Evolutionary conservation across 1,140 invertebrate species (phyloP), one percentile per base, ranked within the genome.

Genomic region (Tetramorium simillimum): DNA sequence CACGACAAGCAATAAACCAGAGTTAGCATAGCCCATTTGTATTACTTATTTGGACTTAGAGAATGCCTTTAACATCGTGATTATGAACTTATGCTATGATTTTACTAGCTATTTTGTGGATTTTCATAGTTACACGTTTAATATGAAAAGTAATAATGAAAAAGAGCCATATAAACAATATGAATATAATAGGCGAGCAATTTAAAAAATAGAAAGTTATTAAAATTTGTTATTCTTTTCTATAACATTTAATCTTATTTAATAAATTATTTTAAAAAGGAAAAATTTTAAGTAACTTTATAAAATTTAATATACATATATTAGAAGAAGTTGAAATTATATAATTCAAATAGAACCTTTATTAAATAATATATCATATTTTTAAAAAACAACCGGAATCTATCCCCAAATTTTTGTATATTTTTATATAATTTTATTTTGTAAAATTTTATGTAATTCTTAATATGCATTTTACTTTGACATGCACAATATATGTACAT

Each of bases 351-450:
- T 33, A 12, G 14, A 72, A 0, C 16, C 28, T 51, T 51, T 2
- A 53, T 72, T 53, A n/a, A 53, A 53, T 16, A 9, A n/a, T 72
- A 70, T 33, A 72, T 72, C 1, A 72, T 72, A n/a, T 12, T n/a
- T 33, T 33, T 6, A 37, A 73, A 9, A 40, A 4, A 67, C 4
- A 53, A 18, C 16, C 3, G 3, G 33, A 4, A 16, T 14, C 1
- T 62, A 67, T 67, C 4, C 4, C 37, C 4, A 73, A 37, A 37
- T 73, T 56, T 21, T 37, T 21, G 21, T 21, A 73, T 9, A 56
- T 51, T 37, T n/a, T 21, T 37, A 53, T 37, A 56, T 12, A 56
- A 4, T 21, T 73, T 37, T 37, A 43, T 51, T 33, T 28, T 0
- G 18, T 12, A 56, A 40, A 65, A 65, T n/a, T 53, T 33, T n/a